Conservation (phyloP, 1,140 invertebrate species). For the Drosophila eugracilis region DNA sequence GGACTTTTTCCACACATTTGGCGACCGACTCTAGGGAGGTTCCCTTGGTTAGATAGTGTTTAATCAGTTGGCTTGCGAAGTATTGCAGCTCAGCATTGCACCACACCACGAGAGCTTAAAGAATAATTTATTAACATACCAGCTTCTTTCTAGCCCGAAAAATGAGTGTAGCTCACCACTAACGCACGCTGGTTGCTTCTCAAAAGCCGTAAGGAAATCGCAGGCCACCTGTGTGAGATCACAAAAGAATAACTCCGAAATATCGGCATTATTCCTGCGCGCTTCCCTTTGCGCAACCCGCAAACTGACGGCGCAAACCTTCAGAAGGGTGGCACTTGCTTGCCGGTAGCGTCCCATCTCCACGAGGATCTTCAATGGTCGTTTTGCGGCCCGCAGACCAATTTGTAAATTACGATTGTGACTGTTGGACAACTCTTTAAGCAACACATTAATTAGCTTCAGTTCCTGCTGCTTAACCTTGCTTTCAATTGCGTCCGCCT, state of each 20-base stretch:
- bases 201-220: slow-evolving; percentile 81
- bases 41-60: slow-evolving; percentile 96
- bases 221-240: slow-evolving; percentile 82
- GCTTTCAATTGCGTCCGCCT: slow-evolving; percentile 72
- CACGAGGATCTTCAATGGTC: slow-evolving; percentile 93
- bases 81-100: slow-evolving; percentile 93
- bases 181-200: slow-evolving; percentile 77
- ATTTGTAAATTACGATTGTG: slow-evolving; percentile 96
- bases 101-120: slow-evolving; percentile 95
- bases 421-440: slow-evolving; percentile 94
- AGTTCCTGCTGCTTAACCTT: slow-evolving; percentile 91
- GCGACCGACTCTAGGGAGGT: slow-evolving; percentile 92
- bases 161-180: slow-evolving; percentile 55
- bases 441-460: slow-evolving; percentile 92
- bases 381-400: slow-evolving; percentile 94
- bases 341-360: slow-evolving; percentile 86
- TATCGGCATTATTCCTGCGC: slow-evolving; percentile 78
- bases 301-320: slow-evolving; percentile 75
- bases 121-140: background rate
- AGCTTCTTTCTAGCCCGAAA: background rate
- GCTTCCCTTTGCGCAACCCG: slow-evolving; percentile 80
- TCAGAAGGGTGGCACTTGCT: slow-evolving; percentile 72
- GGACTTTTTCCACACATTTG: slow-evolving; percentile 93
- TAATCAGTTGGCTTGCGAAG: slow-evolving; percentile 92
- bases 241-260: slow-evolving; percentile 83